Evolutionary conservation across 2,888 invertebrate genomes (phyloP).

Genomic region (Rhodophaea formosa): DNA sequence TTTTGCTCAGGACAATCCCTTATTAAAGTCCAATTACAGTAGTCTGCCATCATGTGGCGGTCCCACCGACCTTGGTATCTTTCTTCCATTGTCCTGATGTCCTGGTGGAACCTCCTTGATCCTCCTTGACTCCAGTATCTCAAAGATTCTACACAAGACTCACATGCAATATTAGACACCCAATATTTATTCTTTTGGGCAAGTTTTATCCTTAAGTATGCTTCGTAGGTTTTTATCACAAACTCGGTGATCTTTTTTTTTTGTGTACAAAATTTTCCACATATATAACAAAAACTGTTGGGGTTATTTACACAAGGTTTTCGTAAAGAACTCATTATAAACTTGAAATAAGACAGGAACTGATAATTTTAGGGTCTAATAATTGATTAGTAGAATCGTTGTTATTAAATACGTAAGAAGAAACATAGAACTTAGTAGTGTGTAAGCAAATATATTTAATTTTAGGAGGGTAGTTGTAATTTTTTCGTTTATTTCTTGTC

Average conservation of each 20-base stretch:
- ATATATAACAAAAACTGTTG: slow-evolving; percentile 6
- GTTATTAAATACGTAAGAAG: too few species aligned
- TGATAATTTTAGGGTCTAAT: too few species aligned
- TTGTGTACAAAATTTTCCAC: slow-evolving; percentile 4
- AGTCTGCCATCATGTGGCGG: not conserved
- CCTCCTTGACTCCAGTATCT: slow-evolving; percentile 9
- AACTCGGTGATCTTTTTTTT: slow-evolving; percentile 12
- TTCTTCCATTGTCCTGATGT: not conserved
- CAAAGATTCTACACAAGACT: slow-evolving; percentile 11
- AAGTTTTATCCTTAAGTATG: slow-evolving; percentile 4
- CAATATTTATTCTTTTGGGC: slow-evolving; percentile 7
- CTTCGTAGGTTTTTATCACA: slow-evolving; percentile 3
- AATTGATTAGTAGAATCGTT: too few species aligned
- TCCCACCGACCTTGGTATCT: not conserved
- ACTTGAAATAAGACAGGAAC: too few species aligned
- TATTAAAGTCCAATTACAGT: not conserved
- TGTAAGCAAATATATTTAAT: too few species aligned
- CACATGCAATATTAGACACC: slow-evolving; percentile 6
- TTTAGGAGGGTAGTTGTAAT: too few species aligned
- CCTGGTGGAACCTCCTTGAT: not conserved
- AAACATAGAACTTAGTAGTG: too few species aligned
- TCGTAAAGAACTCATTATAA: not conserved
- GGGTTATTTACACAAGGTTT: slow-evolving; percentile 2
- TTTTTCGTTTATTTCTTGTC: not conserved
- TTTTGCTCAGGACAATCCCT: not conserved